These are phyloP conservation scores for Thalassoma bifasciatum DNA, from an alignment of 2,113 vertebrate species.

Conservation along the genomic window DNA sequence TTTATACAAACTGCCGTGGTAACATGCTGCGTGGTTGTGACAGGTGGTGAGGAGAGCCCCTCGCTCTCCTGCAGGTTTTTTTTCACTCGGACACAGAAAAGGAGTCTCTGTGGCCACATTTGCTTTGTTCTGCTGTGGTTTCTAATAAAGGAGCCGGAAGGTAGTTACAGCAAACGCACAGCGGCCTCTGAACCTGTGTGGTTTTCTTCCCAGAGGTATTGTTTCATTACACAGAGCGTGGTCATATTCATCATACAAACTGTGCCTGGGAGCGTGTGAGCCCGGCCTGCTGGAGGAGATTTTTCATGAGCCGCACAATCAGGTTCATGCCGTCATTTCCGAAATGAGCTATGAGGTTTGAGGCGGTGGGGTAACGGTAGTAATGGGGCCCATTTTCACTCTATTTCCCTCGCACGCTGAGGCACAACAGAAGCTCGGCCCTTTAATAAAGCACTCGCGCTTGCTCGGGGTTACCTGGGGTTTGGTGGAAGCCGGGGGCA, in stretches of 20 bases:
- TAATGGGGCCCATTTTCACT: conserved; percentile 57
- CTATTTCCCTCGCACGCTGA: conserved; percentile 43
- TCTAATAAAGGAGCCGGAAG: conserved; percentile 29
- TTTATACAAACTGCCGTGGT: conserved; percentile 10
- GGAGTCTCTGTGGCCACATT: not conserved
- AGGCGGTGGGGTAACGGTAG: conserved; percentile 35
- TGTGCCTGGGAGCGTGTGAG: conserved; percentile 21
- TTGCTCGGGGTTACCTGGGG: conserved; percentile 84
- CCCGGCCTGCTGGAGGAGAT: conserved; percentile 30
- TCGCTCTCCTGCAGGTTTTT: conserved; percentile 30
- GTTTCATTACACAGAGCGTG: conserved; percentile 28
- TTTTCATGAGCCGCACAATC: conserved; percentile 42
- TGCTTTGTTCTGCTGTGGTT: conserved; percentile 27
- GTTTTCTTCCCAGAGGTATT: conserved; percentile 24
- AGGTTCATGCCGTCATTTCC: conserved; percentile 41
- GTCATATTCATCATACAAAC: conserved; percentile 37
- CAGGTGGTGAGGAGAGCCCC: conserved; percentile 42
- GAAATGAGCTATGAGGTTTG: conserved; percentile 62
- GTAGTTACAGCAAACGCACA: conserved; percentile 20
- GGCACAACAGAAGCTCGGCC: conserved; percentile 49
- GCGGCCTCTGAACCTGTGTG: conserved; percentile 4
- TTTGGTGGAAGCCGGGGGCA: conserved; percentile 86
- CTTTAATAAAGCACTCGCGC: conserved; percentile 56
- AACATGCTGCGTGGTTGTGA: conserved; percentile 36
- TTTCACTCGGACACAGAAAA: conserved; percentile 9